A percentile compares a stretch with the other conserved stretches of the same genome.
These are phyloP conservation scores for Calliphora vomitoria DNA, from an alignment of 2,888 invertebrate species.

Conservation along the genomic window DNA sequence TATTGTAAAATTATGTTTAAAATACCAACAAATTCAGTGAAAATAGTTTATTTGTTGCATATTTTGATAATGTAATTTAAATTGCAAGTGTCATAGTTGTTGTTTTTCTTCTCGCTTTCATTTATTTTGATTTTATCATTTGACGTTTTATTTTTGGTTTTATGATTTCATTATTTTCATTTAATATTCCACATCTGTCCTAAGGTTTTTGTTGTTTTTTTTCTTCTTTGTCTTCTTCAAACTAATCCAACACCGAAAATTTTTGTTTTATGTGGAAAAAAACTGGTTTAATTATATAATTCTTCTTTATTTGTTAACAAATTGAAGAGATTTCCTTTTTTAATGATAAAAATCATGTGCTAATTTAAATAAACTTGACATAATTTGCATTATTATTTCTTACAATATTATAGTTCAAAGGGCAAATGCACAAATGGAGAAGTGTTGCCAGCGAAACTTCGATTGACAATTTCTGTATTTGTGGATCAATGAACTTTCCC, in stretches of 20 bases:
- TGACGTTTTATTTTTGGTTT: constrained; percentile 66
- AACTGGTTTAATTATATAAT: constrained; percentile 61
- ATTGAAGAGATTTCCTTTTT: background rate
- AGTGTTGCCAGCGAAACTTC: background rate
- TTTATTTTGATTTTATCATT: background rate
- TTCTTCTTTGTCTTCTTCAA: constrained; percentile 3
- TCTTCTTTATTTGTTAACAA: constrained; percentile 11
- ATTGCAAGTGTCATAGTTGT: constrained; percentile 14
- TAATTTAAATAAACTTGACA: background rate
- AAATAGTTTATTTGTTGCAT: background rate
- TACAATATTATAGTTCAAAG: background rate
- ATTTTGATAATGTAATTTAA: background rate
- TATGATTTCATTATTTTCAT: constrained; percentile 56
- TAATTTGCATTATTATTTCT: background rate
- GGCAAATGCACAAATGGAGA: background rate
- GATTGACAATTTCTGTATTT: background rate
- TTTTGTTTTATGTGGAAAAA: constrained; percentile 32
- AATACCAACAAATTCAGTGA: background rate
- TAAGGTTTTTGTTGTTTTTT: constrained; percentile 15
- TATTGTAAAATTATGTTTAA: background rate
- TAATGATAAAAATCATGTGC: background rate
- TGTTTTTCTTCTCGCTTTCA: constrained; percentile 1
- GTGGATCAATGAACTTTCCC: too few relatives aligned
- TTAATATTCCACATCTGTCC: background rate
- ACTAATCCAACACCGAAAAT: constrained; percentile 3